A percentile compares a stretch with the other conserved stretches of the same genome.
Conservation (phyloP, 2,113 vertebrate genomes). For the Anarrhichthys ocellatus region DNA sequence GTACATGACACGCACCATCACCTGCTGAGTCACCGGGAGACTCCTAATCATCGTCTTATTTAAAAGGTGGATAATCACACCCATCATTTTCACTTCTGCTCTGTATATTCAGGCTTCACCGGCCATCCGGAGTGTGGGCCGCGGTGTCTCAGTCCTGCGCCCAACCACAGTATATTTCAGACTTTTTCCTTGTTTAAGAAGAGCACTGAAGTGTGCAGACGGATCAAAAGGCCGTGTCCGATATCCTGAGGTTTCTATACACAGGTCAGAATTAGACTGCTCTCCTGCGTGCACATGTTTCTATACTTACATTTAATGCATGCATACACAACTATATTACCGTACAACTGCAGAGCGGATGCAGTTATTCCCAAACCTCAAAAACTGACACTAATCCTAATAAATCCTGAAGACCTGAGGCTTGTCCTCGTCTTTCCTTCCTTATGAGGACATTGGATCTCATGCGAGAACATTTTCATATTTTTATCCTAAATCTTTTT, state of each 20-base stretch:
- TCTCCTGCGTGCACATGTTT: neutral
- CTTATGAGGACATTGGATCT: neutral
- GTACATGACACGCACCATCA: slow-evolving; percentile 56
- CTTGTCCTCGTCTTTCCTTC: neutral
- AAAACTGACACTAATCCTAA: neutral
- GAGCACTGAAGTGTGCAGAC: slow-evolving; percentile 37
- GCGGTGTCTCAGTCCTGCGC: neutral
- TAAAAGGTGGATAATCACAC: slow-evolving; percentile 26
- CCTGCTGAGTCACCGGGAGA: slow-evolving; percentile 57
- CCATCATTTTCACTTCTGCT: slow-evolving; percentile 53
- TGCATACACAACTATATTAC: neutral
- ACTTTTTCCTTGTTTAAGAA: slow-evolving; percentile 42
- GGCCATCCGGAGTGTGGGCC: slow-evolving; percentile 45
- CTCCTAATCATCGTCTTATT: slow-evolving; percentile 33
- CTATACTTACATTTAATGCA: neutral
- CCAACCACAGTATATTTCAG: slow-evolving; percentile 52
- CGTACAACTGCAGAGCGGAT: neutral
- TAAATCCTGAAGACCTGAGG: neutral
- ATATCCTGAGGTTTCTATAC: slow-evolving; percentile 32
- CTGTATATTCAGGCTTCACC: slow-evolving; percentile 16
- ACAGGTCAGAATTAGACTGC: slow-evolving; percentile 1
- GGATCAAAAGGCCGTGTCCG: slow-evolving; percentile 64
- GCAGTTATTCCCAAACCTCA: neutral
- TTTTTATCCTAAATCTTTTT: neutral
- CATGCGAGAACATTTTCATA: neutral